Base-by-base conservation (phyloP, 2,888 invertebrate genomes). In the Luffia ferchaultella region DNA sequence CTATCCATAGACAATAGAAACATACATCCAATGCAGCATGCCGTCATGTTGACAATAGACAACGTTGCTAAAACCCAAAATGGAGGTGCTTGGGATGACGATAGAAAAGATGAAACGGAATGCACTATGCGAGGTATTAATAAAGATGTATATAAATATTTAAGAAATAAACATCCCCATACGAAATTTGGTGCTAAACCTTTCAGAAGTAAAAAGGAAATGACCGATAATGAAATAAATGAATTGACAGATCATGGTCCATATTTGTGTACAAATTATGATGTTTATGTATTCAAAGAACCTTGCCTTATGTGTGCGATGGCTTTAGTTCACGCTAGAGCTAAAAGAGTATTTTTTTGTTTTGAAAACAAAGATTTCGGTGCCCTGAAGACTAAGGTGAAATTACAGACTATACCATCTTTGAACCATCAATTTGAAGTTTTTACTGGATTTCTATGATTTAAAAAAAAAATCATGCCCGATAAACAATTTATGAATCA, bases 281-380 rank as follows among this genome's bases (percentile, higher is more conserved):
- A 94, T 76, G 75, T 93, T 1, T 97, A 95, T 66, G 68, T 93
- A 43, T 87, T 91, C 0, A 86, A 86, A 53, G 98, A 98, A 68
- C 97, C 98, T 0, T 98, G 98, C 74, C 68, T 93, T 1, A 95
- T 98, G 92, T 98, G 98, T 76, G 86, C 95, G 0, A 98, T 98
- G 98, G 97, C 93, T 0, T 77, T 98, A 50, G 86, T 97, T 0
- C 98, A 98, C 71, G 94, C 96, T n/a, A 84, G 98, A 54, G 90
- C 89, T 0, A 88, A 88, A 49, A 85, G 93, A 52, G 89, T 97
- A 1, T 97, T 97, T 70, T 97, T 91, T 65, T 85, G 88, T 2
- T 64, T 77, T 0, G 63, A 77, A 0, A 85, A 85, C 52, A 68
- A 72, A 0, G 52, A 59, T 0, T 80, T 85, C 51, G 97, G 97